These are phyloP conservation scores for Trichoplusia ni DNA, from an alignment of 1,140 invertebrate species.

Conservation along the genomic window DNA sequence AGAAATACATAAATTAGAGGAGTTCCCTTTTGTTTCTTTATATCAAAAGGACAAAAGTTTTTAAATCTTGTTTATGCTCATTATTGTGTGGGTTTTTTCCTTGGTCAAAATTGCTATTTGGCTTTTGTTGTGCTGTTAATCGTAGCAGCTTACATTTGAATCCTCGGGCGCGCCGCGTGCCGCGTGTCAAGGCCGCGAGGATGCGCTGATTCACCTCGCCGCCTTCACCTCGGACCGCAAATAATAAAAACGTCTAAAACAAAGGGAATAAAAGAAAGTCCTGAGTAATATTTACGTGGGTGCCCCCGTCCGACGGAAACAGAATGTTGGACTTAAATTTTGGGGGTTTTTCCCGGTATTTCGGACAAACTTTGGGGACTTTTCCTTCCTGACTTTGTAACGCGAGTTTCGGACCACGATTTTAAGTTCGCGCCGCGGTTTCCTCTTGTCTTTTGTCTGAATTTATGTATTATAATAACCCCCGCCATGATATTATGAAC, in stretches of 20 bases:
- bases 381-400: constrained; percentile 66
- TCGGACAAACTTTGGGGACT: constrained; percentile 61
- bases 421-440: constrained; percentile 59
- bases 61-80: constrained; percentile 57
- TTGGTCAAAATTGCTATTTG: constrained; percentile 33
- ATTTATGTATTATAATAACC: constrained; percentile 64
- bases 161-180: constrained; percentile 31
- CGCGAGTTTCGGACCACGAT: constrained; percentile 57
- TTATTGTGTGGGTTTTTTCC: constrained; percentile 50
- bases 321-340: constrained; percentile 66
- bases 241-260: constrained; percentile 72
- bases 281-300: constrained; percentile 71
- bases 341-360: constrained; percentile 66
- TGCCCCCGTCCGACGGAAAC: constrained; percentile 59
- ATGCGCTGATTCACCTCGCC: constrained; percentile 12
- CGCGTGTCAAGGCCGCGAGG: not conserved
- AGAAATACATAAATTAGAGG: constrained; percentile 60
- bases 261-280: constrained; percentile 67
- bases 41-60: constrained; percentile 57
- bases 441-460: constrained; percentile 62
- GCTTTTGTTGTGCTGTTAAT: constrained; percentile 40
- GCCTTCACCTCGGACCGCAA: constrained; percentile 43
- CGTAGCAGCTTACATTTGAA: constrained; percentile 44
- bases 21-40: constrained; percentile 56
- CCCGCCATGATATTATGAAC: constrained; percentile 48